phyloP scores from a whole-genome alignment of 2,797 vertebrate species.

The Adrianichthys oophorus region DNA sequence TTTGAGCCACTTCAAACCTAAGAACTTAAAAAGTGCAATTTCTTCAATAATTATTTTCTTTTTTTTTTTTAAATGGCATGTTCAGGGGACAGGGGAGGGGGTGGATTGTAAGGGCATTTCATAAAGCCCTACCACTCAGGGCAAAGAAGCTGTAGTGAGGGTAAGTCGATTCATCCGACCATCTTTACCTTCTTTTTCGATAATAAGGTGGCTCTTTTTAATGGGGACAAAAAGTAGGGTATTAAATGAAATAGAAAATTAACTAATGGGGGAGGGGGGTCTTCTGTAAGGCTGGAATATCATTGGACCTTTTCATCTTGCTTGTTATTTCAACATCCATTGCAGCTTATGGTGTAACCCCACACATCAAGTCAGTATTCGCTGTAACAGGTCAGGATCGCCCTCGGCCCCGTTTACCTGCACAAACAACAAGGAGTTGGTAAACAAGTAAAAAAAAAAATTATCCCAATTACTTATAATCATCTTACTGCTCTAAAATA shows the following conservation, averaged over 20 bases:
- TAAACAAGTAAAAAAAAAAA: slow-evolving; percentile 61
- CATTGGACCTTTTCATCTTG: slow-evolving; percentile 88
- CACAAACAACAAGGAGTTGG: slow-evolving; percentile 76
- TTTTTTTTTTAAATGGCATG: slow-evolving; percentile 69
- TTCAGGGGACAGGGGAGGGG: slow-evolving; percentile 71
- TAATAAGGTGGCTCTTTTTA: slow-evolving; percentile 65
- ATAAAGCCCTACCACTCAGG: slow-evolving; percentile 50
- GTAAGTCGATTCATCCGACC: slow-evolving; percentile 62
- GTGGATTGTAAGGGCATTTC: slow-evolving; percentile 79
- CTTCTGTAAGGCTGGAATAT: slow-evolving; percentile 97
- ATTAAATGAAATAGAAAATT: slow-evolving; percentile 29
- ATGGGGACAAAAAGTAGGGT: slow-evolving; percentile 1
- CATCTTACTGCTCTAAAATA: no score
- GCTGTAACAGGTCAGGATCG: slow-evolving; percentile 99
- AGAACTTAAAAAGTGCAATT: slow-evolving; percentile 84
- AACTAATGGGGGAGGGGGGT: slow-evolving; percentile 46
- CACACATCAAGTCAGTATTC: slow-evolving; percentile 99
- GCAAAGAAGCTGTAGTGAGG: slow-evolving; percentile 58
- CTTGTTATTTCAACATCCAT: slow-evolving; percentile 82
- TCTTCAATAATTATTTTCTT: slow-evolving; percentile 76
- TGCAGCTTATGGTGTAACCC: slow-evolving; percentile 99
- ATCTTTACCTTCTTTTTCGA: slow-evolving; percentile 42
- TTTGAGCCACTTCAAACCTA: slow-evolving; percentile 87
- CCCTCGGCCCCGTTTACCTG: slow-evolving; percentile 98
- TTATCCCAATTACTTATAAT: no score